Base-by-base conservation (phyloP, 2,888 invertebrate genomes). In the Lithophane leautieri region DNA sequence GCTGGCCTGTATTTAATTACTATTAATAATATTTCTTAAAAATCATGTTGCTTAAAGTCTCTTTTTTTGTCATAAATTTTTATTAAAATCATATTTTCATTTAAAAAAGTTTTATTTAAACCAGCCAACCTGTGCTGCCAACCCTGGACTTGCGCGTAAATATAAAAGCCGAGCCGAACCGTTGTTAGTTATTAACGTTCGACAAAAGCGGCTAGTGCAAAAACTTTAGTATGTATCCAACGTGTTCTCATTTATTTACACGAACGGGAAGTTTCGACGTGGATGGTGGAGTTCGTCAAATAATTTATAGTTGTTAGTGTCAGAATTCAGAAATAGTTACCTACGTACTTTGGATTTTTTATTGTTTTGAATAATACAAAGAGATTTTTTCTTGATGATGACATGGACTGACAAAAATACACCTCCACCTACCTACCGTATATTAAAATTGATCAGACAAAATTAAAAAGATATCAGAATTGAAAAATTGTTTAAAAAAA, bases 101-200 rank as follows among this genome's bases (percentile, higher is more conserved):
- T 6, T 56, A 42, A 42, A 56, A 56, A 58, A 8, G 16, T 22
- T 40, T n/a, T 9, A 34, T 69, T 70, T 25, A 14, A 61, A 44
- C 22, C 28, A 75, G 52, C 22, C 76, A 62, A 25, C 73, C 56
- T 25, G 14, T 56, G 16, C 28, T 62, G 52, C 16, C 74, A 75
- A 19, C 81, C 81, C 81, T 81, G 19, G 11, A 44, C 16, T 4
- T 34, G 79, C 76, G 67, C 83, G 85, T 86, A 78, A 86, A 88
- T n/a, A 89, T 89, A 88, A 86, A 85, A 88, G 85, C 84, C 74
- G 71, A 84, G 73, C 73, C 81, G 83, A 85, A 78, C 76, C 82
- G 72, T 76, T 86, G 86, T 84, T 84, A 84, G 79, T 79, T 85
- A 85, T 87, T 86, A 87, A 88, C 80, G 85, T 85, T 81, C 70